Conservation (phyloP, 2,797 vertebrate species). For the Chanos chanos region DNA sequence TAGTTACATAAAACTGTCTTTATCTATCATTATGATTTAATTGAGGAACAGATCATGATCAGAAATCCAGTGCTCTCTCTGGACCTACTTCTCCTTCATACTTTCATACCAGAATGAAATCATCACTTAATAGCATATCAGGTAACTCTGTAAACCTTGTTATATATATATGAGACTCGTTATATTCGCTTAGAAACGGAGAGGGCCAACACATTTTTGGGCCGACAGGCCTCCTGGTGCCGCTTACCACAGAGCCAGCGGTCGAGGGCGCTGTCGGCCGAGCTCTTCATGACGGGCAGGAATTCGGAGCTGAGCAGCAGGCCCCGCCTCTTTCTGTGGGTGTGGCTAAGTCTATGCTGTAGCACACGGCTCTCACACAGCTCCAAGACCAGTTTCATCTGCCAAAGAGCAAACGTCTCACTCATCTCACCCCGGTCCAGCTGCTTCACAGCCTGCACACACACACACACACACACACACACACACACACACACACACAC, state of each 20-base stretch:
- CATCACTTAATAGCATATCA: too few species aligned
- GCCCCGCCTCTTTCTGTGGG: slow-evolving; percentile 58
- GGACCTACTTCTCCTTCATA: too few species aligned
- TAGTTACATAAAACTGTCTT: too few species aligned
- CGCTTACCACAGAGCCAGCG: slow-evolving; percentile 84
- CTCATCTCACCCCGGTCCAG: slow-evolving; percentile 75
- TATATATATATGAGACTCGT: too few species aligned
- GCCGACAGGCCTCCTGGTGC: background rate
- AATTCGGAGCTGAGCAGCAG: slow-evolving; percentile 92
- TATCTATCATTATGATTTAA: too few species aligned
- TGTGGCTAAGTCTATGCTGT: slow-evolving; percentile 68
- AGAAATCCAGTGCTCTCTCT: too few species aligned
- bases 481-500: slow-evolving; percentile 2
- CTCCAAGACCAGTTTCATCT: slow-evolving; percentile 92
- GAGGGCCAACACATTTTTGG: background rate
- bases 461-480: background rate
- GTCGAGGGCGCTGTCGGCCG: slow-evolving; percentile 83
- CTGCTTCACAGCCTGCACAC: slow-evolving; percentile 76
- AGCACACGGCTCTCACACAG: slow-evolving; percentile 84
- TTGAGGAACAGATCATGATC: too few species aligned
- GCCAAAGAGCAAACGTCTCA: slow-evolving; percentile 90
- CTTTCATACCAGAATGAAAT: too few species aligned
- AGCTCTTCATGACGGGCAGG: slow-evolving; percentile 91
- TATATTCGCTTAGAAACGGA: background rate
- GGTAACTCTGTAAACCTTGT: too few species aligned